Base-by-base conservation (phyloP, 2,113 vertebrate species). In the Bostrychus sinensis region DNA sequence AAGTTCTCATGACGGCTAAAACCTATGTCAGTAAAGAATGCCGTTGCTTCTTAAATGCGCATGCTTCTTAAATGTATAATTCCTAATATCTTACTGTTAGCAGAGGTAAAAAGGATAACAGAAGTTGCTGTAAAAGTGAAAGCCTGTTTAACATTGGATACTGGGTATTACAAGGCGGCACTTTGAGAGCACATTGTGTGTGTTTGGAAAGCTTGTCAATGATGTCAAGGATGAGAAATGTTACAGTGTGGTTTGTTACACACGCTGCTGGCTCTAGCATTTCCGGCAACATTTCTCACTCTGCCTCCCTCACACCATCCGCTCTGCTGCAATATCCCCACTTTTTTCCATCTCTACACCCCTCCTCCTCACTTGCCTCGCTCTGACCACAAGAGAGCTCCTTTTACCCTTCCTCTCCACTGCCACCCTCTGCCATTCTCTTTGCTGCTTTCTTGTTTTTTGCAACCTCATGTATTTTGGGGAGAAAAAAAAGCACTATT, bases 181-280 rank as follows among this genome's bases (percentile, higher is more conserved):
- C 71, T 67, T 62, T 82, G 68, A 78, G 69, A 70, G 61, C 63
- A 69, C 78, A 84, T 64, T 66, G 70, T 72, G 77, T 77, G 78
- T 80, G 81, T 80, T 67, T 79, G 80, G 63, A 86, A 78, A 69
- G 77, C 82, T 70, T 88, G 83, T 83, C 86, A 84, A 82, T 78
- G 79, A 88, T 86, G 86, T 89, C 82, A 81, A 88, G 77, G 81
- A 87, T 89, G 85, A 89, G 83, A 86, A 87, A 89, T 89, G 79
- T 81, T 83, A 73, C 81, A 78, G 72, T 80, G 85, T 82, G 78
- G 37, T 75, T 84, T 84, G 81, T 86, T 82, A 87, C 86, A 87
- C 83, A 86, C 77, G 63, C 81, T 86, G 85, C 78, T 80, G 77
- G 84, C 78, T 86, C 79, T 32, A 87, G 81, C 84, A 89, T 89